Conservation (phyloP, 2,797 vertebrate genomes). For the Tamandua tetradactyla region DNA sequence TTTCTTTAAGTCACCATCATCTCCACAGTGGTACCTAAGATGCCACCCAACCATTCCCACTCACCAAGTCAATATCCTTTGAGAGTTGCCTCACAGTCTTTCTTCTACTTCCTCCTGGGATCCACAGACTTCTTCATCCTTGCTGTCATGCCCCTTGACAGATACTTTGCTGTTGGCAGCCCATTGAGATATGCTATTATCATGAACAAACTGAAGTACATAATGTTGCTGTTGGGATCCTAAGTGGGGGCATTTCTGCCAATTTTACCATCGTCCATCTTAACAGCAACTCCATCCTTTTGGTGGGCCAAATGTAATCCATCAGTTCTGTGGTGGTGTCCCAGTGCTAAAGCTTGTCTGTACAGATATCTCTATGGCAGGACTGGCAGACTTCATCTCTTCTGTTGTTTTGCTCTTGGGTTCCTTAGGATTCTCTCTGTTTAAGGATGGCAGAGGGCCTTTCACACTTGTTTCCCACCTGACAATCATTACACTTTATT, state of each 20-base stretch:
- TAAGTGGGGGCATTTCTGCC: constrained; percentile 34
- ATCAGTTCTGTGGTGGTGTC: constrained; percentile 64
- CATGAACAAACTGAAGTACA: constrained; percentile 2
- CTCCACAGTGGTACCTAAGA: constrained; percentile 43
- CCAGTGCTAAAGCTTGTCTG: constrained; percentile 62
- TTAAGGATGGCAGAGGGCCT: neutral
- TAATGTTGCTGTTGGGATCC: neutral
- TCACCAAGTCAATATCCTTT: neutral
- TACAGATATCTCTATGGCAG: constrained; percentile 24
- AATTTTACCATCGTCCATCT: neutral
- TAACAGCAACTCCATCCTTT: constrained; percentile 37
- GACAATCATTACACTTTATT: constrained; percentile 32
- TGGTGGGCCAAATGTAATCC: constrained; percentile 32
- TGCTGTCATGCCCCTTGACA: neutral
- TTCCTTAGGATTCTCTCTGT: constrained; percentile 48
- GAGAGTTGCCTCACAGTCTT: constrained; percentile 31
- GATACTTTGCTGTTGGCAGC: no score
- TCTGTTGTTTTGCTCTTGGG: constrained; percentile 59
- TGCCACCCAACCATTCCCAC: neutral
- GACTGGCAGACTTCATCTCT: constrained; percentile 50
- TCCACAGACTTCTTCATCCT: constrained; percentile 54
- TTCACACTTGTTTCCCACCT: constrained; percentile 38
- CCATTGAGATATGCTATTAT: neutral
- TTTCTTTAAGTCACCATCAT: constrained; percentile 47
- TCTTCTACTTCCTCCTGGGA: constrained; percentile 48